These are phyloP conservation scores for Drosophila truncata DNA, from an alignment of 1,140 invertebrate species.

Conservation along the genomic window DNA sequence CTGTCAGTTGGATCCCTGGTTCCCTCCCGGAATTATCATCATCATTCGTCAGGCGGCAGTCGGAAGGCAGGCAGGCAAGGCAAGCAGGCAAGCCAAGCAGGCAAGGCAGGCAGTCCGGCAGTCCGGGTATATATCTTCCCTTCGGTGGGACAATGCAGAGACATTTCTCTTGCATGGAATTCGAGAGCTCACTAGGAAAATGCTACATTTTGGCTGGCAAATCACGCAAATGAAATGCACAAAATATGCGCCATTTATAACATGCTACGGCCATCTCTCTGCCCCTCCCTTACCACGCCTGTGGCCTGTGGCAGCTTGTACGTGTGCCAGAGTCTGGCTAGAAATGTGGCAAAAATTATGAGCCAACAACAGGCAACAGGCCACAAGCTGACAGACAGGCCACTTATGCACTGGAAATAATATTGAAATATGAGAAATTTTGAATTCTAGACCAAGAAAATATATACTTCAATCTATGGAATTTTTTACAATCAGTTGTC, in stretches of 20 bases:
- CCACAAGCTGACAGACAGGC: slow-evolving; percentile 55
- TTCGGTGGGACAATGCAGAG: slow-evolving; percentile 33
- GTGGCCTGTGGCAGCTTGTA: slow-evolving; percentile 19
- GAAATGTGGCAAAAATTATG: slow-evolving; percentile 70
- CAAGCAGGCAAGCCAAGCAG: slow-evolving; percentile 3
- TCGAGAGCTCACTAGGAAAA: slow-evolving; percentile 46
- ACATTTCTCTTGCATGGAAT: slow-evolving; percentile 37
- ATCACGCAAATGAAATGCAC: slow-evolving; percentile 83
- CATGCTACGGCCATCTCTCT: slow-evolving; percentile 38
- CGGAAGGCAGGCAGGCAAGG: background rate
- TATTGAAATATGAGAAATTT: too few species aligned
- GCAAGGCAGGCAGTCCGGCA: too few species aligned
- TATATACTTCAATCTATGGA: too few species aligned
- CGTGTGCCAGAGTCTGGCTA: slow-evolving; percentile 58
- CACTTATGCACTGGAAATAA: slow-evolving; percentile 2
- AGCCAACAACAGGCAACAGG: slow-evolving; percentile 67
- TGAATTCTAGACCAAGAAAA: too few species aligned
- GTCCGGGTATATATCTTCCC: slow-evolving; percentile 33
- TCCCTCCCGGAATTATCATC: slow-evolving; percentile 19
- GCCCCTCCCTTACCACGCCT: background rate
- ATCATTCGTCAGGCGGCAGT: slow-evolving; percentile 32
- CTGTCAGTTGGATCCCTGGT: background rate
- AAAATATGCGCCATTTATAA: slow-evolving; percentile 82
- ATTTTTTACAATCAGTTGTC: too few species aligned
- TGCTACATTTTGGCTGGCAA: slow-evolving; percentile 78